Conservation (phyloP, 2,113 vertebrate genomes). For the Asarcornis scutulata region DNA sequence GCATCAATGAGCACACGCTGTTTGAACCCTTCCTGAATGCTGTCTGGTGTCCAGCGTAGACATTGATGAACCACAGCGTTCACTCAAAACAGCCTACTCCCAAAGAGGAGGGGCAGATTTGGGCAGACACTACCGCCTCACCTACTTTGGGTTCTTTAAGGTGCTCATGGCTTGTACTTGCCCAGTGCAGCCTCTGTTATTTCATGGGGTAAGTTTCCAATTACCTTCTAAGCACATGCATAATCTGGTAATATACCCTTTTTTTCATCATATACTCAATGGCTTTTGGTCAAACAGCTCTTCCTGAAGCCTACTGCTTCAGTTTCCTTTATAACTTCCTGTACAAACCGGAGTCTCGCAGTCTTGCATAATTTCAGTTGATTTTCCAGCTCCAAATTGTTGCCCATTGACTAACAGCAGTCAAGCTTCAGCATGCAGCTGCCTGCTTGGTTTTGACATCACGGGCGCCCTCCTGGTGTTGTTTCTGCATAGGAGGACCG, state of each 20-base stretch:
- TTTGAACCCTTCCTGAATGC: not conserved
- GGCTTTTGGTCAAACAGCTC: not conserved
- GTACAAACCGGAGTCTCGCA: not conserved
- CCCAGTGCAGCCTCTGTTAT: not conserved
- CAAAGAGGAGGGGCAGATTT: not conserved
- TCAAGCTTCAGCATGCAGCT: not conserved
- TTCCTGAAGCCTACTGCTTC: not conserved
- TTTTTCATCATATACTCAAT: not conserved
- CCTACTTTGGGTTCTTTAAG: not conserved
- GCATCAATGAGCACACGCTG: not conserved
- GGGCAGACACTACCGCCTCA: not conserved
- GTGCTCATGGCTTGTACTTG: fast-evolving
- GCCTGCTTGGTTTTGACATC: not conserved
- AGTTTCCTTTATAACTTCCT: not conserved
- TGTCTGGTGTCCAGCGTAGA: not conserved
- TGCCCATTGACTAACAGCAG: constrained; percentile 28
- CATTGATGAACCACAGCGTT: not conserved
- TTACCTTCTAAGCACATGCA: not conserved
- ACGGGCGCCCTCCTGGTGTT: not conserved
- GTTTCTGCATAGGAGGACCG: not conserved
- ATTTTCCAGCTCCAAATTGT: not conserved
- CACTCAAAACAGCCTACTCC: not conserved
- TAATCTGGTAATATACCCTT: not conserved
- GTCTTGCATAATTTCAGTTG: constrained; percentile 29
- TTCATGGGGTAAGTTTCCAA: not conserved